Evolutionary conservation across 2,113 vertebrate species (phyloP), one percentile per base, ranked within the genome.

Genomic region (Heloderma charlesbogerti): DNA sequence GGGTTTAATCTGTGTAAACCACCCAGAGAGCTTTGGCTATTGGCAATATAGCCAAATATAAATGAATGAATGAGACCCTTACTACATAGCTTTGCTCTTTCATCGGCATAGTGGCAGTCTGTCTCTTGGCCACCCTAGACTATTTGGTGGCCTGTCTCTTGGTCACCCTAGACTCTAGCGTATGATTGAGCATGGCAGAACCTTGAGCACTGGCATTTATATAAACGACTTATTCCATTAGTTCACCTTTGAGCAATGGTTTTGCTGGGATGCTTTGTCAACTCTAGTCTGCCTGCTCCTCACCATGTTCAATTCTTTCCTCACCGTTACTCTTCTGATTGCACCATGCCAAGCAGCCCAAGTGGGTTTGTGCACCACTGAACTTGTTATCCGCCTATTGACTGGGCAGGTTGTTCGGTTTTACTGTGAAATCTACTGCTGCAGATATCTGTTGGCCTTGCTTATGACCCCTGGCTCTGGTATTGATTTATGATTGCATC

Each of bases 391-490:
- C 18, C 82, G 37, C 57, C 66, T 6, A 67, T 34, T 0, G 0
- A 57, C 81, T 5, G 9, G 69, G 90, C 84, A 85, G 3, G 20
- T 60, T 31, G 77, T 9, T 84, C 27, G 6, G 60, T 40, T 78
- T 81, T 90, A 0, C 86, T 92, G 3, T 4, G 90, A 95, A 89
- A 84, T 69, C 67, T 40, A 29, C 84, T 82, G 25, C 75, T 15
- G 69, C 9, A 51, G 25, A 0, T 89, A 48, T 45, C 69, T 67
- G 0, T n/a, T 22, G 43, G 16, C 84, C 57, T 63, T 66, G 45
- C 25, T 93, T 86, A 86, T 79, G 90, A 90, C 84, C 82, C 45
- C 31, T 80, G 54, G 9, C 79, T 87, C 63, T 79, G 1, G 25
- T 89, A 43, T 60, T 0, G 0, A 88, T 88, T 89, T 91, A 51